Conservation (phyloP, 2,888 invertebrate genomes). For the Uropetala carovei region DNA sequence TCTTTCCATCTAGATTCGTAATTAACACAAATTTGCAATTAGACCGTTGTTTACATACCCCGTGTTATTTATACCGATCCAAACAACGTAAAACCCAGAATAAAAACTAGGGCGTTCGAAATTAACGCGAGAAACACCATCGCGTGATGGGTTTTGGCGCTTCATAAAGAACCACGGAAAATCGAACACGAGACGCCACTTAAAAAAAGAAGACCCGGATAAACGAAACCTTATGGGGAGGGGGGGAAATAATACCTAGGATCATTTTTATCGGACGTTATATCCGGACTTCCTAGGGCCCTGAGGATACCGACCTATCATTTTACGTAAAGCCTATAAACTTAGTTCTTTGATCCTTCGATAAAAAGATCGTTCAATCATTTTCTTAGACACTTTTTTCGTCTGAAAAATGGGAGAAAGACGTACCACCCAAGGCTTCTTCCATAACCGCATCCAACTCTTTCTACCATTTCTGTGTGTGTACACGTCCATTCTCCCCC, state of each 20-base stretch:
- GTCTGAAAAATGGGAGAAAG: neutral
- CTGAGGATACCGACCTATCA: neutral
- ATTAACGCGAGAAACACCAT: too few species aligned
- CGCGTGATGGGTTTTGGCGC: neutral
- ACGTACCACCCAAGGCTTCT: neutral
- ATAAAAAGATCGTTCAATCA: conserved; percentile 43
- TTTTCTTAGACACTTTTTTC: conserved; percentile 4
- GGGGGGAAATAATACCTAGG: neutral
- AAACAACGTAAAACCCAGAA: neutral
- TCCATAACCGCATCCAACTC: neutral
- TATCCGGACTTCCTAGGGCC: neutral
- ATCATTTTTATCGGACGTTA: too few species aligned
- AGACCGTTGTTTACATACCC: neutral
- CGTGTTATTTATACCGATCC: neutral
- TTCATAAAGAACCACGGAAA: neutral
- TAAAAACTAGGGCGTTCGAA: neutral
- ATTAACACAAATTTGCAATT: neutral
- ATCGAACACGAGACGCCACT: neutral
- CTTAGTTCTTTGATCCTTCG: conserved; percentile 13
- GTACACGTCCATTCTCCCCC: neutral
- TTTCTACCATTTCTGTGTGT: neutral
- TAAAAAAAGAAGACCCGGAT: neutral
- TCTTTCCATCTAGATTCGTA: neutral
- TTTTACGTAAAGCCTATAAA: conserved; percentile 46
- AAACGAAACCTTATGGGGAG: neutral